Evolutionary conservation across 2,113 vertebrate genomes (phyloP).

Genomic region (Coreoperca whiteheadi): DNA sequence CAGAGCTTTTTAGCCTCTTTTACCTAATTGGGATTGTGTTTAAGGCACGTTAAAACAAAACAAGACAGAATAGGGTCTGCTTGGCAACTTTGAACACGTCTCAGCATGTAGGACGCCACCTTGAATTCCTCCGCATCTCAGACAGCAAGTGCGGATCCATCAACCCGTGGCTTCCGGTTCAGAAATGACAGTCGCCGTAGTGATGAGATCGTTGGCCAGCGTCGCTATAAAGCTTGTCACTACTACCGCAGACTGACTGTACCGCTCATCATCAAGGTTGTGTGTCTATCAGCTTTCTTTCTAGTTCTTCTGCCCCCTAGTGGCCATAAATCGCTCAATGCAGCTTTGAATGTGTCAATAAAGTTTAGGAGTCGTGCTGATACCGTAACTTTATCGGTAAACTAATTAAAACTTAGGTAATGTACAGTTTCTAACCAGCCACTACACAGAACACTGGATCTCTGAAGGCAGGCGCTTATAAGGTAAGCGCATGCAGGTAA

Average conservation of each 20-base stretch:
- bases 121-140: too few species aligned
- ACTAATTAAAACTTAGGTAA: slow-evolving; percentile 6
- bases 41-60: neutral
- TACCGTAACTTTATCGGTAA: neutral
- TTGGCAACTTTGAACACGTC: too few species aligned
- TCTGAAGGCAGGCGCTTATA: slow-evolving; percentile 31
- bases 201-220: too few species aligned
- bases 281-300: neutral
- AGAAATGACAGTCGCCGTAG: too few species aligned
- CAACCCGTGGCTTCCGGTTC: too few species aligned
- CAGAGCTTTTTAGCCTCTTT: neutral
- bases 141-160: too few species aligned
- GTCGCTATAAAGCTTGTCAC: too few species aligned
- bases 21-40: neutral
- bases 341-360: neutral
- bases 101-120: too few species aligned
- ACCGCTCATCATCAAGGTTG: neutral
- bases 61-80: too few species aligned
- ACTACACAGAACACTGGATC: neutral
- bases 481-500: slow-evolving; percentile 35
- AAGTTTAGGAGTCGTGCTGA: neutral
- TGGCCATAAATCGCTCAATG: neutral
- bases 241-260: neutral
- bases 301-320: neutral
- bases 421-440: slow-evolving; percentile 13